Base-by-base conservation (phyloP, 2,797 vertebrate species). In the Vireo griseus region DNA sequence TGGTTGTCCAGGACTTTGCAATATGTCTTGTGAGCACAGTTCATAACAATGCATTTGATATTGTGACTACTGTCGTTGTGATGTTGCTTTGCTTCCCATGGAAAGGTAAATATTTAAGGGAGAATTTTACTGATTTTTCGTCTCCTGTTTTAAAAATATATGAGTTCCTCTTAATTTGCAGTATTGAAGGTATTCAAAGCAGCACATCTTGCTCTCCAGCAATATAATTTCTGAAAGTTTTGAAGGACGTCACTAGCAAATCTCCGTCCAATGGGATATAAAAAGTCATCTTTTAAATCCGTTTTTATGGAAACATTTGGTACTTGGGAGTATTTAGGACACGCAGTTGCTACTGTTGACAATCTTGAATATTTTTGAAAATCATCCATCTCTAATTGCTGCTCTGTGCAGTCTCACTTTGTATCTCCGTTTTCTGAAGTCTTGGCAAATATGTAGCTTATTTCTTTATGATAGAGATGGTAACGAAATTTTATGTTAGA, bases 361-460 rank as follows among this genome's bases (percentile, higher is more conserved):
- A 66, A 7, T 85, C 74, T 69, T 85, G 37, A 86, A n/a, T 45
- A 29, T 63, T 92, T 94, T 42, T 94, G 66, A 93, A 92, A 85
- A 65, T 63, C 58, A 55, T 79, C 47, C 68, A 71, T 90, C 67
- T 85, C 33, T 78, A 84, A 84, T 62, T 73, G 33, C 47, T 78
- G 8, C 37, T 75, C 14, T 73, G 25, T 55, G 47, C 75, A 87
- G 47, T 78, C 35, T 94, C 31, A 42, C 79, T 81, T 94, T n/a
- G 12, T 35, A 26, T 66, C 73, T 86, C 75, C 75, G 39, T 82
- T 94, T 88, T 75, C 69, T 25, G 33, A 78, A 86, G 31, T 51
- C 63, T 91, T 87, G 58, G 71, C 76, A 78, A 90, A 72, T 62
- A 61, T 6, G 6, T 69, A 54, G 29, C 7, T 65, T 73, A 31